Percentiles rank a stretch among this genome's conserved stretches.
These are phyloP conservation scores for Patella ulyssiponensis DNA, from an alignment of 2,888 invertebrate genomes.

Conservation along the genomic window DNA sequence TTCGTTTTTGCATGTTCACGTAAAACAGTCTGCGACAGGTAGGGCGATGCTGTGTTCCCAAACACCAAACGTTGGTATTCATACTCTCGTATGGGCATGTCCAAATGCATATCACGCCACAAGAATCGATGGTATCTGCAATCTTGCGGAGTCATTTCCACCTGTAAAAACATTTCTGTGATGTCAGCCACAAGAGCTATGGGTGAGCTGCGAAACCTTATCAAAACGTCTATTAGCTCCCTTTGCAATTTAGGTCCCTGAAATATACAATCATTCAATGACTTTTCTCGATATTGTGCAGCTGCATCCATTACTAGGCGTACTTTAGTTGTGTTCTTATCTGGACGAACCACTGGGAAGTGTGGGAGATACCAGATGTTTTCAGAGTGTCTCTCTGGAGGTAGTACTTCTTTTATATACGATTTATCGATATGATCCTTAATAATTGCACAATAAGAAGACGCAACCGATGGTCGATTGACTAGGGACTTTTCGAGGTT, in stretches of 20 bases:
- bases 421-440: background rate
- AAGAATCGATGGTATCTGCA: background rate
- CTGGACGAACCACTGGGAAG: background rate
- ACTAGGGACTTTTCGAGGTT: background rate
- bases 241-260: background rate
- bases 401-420: background rate
- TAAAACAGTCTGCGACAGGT: too few relatives aligned
- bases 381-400: background rate
- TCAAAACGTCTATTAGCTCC: background rate
- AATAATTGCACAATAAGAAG: background rate
- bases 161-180: background rate
- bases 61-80: too few relatives aligned
- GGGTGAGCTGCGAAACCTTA: background rate
- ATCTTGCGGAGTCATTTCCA: background rate
- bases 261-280: background rate
- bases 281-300: background rate
- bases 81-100: too few relatives aligned
- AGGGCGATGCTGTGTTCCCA: too few relatives aligned
- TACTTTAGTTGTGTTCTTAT: constrained; percentile 4
- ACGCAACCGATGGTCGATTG: background rate
- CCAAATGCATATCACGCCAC: too few relatives aligned
- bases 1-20: too few relatives aligned
- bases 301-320: background rate
- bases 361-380: background rate
- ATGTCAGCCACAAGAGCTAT: background rate